Conservation (phyloP, 2,797 vertebrate genomes). For the Psittacula echo region DNA sequence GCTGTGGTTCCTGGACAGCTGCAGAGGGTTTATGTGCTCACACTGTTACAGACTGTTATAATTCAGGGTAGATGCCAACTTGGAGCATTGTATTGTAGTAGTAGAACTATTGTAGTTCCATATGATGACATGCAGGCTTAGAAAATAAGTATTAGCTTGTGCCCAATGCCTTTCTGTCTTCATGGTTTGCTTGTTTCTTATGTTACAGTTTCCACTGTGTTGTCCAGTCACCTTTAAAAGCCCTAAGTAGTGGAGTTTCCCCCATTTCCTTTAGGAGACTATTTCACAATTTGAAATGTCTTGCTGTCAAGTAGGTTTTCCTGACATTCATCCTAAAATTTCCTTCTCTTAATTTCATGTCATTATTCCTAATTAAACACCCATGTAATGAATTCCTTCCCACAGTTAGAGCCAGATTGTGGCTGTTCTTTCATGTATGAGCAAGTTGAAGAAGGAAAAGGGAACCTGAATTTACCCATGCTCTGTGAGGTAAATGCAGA, state of each 20-base stretch:
- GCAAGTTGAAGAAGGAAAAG: background rate
- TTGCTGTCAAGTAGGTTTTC: background rate
- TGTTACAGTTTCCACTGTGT: background rate
- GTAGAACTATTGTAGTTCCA: background rate
- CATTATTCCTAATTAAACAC: background rate
- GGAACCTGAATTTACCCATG: background rate
- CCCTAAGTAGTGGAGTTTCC: background rate
- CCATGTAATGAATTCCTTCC: background rate
- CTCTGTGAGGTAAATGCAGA: background rate
- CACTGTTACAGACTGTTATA: rapidly evolving
- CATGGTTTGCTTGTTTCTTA: background rate
- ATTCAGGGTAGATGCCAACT: background rate
- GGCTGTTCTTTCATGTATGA: background rate
- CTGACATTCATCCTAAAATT: conserved; percentile 30
- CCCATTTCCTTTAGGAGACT: background rate
- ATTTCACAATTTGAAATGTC: background rate
- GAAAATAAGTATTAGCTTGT: background rate
- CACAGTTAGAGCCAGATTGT: background rate
- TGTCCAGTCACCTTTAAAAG: background rate
- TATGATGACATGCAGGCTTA: rapidly evolving
- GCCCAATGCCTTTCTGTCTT: rapidly evolving
- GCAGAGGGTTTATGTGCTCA: rapidly evolving
- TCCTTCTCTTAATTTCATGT: conserved; percentile 19
- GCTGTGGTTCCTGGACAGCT: rapidly evolving
- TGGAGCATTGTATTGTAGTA: background rate